Evolutionary conservation across 2,113 vertebrate genomes (phyloP).

Genomic region (Salminus brasiliensis): DNA sequence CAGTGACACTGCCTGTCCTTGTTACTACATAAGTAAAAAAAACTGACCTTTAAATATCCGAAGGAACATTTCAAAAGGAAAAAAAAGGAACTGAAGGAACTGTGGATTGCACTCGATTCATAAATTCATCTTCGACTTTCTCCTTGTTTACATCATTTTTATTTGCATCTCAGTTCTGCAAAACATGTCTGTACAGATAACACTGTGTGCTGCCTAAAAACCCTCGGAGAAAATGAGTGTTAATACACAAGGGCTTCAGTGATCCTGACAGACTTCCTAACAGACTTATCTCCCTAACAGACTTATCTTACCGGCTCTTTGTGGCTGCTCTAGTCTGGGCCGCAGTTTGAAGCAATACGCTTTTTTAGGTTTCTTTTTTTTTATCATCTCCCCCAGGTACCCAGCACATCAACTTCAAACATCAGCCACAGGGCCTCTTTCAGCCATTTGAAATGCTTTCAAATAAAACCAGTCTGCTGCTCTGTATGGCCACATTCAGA

Average conservation of each 20-base stretch:
- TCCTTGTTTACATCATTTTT: slow-evolving; percentile 7
- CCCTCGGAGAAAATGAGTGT: background rate
- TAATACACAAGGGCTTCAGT: background rate
- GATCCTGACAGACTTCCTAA: slow-evolving; percentile 2
- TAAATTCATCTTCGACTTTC: background rate
- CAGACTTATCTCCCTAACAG: slow-evolving; percentile 14
- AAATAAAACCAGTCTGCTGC: background rate
- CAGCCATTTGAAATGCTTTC: slow-evolving; percentile 2
- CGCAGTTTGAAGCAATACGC: background rate
- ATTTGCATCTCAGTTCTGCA: background rate
- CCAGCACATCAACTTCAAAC: background rate
- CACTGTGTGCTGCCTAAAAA: background rate
- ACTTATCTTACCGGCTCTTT: background rate
- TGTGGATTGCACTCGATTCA: background rate
- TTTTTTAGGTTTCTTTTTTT: too few relatives aligned
- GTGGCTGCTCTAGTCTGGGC: background rate
- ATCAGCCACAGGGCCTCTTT: background rate
- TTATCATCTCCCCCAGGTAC: background rate
- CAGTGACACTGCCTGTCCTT: too few relatives aligned
- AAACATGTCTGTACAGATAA: background rate
- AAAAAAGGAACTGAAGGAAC: too few relatives aligned
- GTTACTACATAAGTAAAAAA: too few relatives aligned
- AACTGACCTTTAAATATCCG: too few relatives aligned
- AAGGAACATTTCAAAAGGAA: too few relatives aligned
- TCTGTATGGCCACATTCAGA: background rate